Conservation (phyloP, 2,888 invertebrate species). For the Globia sparganii region DNA sequence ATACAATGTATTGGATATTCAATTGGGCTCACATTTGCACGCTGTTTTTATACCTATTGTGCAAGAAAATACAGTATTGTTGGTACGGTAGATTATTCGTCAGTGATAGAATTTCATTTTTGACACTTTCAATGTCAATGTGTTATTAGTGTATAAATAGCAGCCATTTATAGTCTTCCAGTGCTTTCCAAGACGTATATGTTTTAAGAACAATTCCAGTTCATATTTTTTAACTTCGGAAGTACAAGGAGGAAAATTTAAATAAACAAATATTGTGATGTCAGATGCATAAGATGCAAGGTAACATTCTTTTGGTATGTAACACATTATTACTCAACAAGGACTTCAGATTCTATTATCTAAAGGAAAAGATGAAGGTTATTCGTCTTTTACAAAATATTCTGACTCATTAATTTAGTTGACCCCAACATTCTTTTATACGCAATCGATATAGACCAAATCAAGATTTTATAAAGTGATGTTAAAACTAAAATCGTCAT, state of each 20-base stretch:
- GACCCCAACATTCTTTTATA: not conserved
- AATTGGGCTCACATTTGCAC: slow-evolving; percentile 5
- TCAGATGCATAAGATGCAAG: slow-evolving; percentile 37
- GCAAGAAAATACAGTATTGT: not conserved
- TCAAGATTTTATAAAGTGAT: not conserved
- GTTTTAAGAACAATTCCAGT: not conserved
- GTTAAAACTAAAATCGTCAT: not conserved
- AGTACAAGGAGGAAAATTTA: slow-evolving; percentile 30
- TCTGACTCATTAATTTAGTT: slow-evolving; percentile 6
- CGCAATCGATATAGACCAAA: not conserved
- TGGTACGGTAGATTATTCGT: not conserved
- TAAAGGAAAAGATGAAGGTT: slow-evolving; percentile 39
- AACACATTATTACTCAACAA: slow-evolving; percentile 31
- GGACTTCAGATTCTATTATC: slow-evolving; percentile 15
- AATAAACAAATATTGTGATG: slow-evolving; percentile 27
- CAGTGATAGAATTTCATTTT: not conserved
- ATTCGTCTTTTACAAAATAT: slow-evolving; percentile 10
- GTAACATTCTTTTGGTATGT: slow-evolving; percentile 25
- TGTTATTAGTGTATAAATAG: too few relatives aligned
- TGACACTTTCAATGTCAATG: slow-evolving; percentile 1
- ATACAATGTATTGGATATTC: slow-evolving; percentile 21
- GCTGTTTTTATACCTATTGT: not conserved
- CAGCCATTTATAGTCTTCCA: not conserved
- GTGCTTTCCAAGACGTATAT: not conserved
- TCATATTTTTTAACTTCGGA: not conserved